These are phyloP conservation scores for Propithecus deckenii DNA, from an alignment of 2,797 vertebrate species.

Conservation along the genomic window DNA sequence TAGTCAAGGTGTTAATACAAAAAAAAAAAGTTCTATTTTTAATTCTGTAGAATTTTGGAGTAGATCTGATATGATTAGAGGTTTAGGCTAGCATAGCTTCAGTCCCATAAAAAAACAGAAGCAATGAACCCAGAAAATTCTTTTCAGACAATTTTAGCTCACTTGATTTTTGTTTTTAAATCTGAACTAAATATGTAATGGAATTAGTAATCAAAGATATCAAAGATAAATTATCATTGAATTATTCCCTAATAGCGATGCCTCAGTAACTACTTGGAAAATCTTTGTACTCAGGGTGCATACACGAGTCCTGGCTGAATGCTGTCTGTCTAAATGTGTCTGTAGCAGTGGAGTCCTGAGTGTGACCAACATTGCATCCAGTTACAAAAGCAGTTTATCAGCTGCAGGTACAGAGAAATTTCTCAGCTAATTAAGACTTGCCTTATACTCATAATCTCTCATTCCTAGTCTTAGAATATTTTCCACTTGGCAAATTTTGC, in stretches of 20 bases:
- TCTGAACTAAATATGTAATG: slow-evolving; percentile 19
- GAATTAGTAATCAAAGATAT: background rate
- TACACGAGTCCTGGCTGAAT: background rate
- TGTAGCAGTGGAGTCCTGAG: background rate
- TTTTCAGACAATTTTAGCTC: background rate
- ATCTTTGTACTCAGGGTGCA: background rate
- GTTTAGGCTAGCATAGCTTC: background rate
- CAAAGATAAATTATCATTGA: background rate
- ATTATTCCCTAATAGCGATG: background rate
- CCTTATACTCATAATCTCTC: background rate
- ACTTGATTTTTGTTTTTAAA: slow-evolving; percentile 8
- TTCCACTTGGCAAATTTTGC: slow-evolving; percentile 47
- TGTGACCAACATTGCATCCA: background rate
- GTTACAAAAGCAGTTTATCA: slow-evolving; percentile 55
- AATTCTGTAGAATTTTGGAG: background rate
- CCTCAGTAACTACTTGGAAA: background rate
- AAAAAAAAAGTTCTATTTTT: background rate
- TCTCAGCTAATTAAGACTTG: background rate
- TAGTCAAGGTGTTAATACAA: background rate
- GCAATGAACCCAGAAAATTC: background rate
- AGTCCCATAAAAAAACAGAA: background rate
- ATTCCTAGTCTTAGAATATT: slow-evolving; percentile 21
- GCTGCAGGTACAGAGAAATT: background rate
- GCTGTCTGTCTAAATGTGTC: background rate
- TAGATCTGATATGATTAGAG: background rate